phyloP scores from a whole-genome alignment of 2,113 vertebrate genomes.

The Oostethus manadensis region DNA sequence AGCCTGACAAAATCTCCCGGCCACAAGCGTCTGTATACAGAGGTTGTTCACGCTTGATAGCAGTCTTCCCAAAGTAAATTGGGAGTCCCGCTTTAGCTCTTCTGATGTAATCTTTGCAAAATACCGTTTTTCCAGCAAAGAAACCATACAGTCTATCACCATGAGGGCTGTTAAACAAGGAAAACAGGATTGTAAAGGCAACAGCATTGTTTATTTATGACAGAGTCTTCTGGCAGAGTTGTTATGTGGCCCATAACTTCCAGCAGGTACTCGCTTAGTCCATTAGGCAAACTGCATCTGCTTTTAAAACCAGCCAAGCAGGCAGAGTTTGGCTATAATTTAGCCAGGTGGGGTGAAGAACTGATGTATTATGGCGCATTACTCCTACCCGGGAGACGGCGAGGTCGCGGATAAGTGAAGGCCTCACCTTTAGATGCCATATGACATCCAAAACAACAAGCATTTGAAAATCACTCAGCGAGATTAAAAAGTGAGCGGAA shows the following conservation, averaged over 20 bases:
- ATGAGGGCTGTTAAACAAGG: slow-evolving; percentile 45
- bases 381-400: slow-evolving; percentile 47
- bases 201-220: slow-evolving; percentile 47
- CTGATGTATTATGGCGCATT: slow-evolving; percentile 68
- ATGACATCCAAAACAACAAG: slow-evolving; percentile 56
- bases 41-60: slow-evolving; percentile 27
- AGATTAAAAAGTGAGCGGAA: slow-evolving; percentile 67
- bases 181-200: slow-evolving; percentile 23
- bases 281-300: slow-evolving; percentile 46
- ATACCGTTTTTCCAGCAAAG: slow-evolving; percentile 45
- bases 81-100: slow-evolving; percentile 30
- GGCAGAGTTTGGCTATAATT: slow-evolving; percentile 56
- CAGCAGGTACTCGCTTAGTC: slow-evolving; percentile 32
- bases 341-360: slow-evolving; percentile 37
- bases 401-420: slow-evolving; percentile 51
- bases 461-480: slow-evolving; percentile 70
- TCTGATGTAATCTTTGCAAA: slow-evolving; percentile 55
- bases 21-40: slow-evolving; percentile 22
- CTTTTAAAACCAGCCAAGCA: slow-evolving; percentile 51
- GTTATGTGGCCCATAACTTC: slow-evolving; percentile 45
- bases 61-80: slow-evolving; percentile 22
- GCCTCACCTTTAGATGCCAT: slow-evolving; percentile 50
- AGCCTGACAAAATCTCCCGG: neutral
- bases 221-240: slow-evolving; percentile 14
- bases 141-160: slow-evolving; percentile 49